Percentiles rank a stretch among this genome's conserved stretches.
Evolutionary conservation across 2,888 invertebrate species (phyloP).

Genomic region (Sussaba pulchella): DNA sequence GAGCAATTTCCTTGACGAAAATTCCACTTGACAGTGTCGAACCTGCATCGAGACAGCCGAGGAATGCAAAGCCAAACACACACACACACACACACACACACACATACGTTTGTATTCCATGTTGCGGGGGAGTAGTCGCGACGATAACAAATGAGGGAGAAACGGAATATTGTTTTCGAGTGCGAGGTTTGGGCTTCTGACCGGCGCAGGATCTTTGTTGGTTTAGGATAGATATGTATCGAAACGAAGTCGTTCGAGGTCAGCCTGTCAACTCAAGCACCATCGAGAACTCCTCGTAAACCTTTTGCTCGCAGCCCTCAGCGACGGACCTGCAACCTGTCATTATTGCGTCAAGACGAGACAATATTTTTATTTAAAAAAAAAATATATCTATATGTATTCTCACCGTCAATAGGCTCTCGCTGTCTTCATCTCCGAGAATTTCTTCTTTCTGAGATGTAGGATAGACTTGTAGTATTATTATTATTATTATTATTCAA

Average conservation of each 20-base stretch:
- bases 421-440: background rate
- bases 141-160: conserved; percentile 33
- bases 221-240: conserved; percentile 84
- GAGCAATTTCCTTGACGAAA: conserved; percentile 55
- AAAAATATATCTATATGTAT: conserved; percentile 4
- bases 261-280: conserved; percentile 82
- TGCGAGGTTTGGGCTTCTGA: conserved; percentile 67
- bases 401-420: conserved; percentile 44
- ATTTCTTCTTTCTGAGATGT: no score
- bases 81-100: no score
- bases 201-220: conserved; percentile 77
- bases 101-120: conserved; percentile 75
- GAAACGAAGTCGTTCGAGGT: conserved; percentile 78
- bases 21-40: conserved; percentile 55
- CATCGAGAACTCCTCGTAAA: conserved; percentile 81
- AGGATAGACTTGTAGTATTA: no score
- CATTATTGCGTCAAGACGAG: conserved; percentile 78
- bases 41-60: conserved; percentile 52
- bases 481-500: no score
- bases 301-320: conserved; percentile 65
- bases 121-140: conserved; percentile 38
- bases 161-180: conserved; percentile 30
- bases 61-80: conserved; percentile 75
- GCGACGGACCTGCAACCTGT: conserved; percentile 78
- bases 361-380: conserved; percentile 56